These are phyloP conservation scores for Hanleya hanleyi DNA, from an alignment of 2,888 invertebrate species.

Conservation along the genomic window DNA sequence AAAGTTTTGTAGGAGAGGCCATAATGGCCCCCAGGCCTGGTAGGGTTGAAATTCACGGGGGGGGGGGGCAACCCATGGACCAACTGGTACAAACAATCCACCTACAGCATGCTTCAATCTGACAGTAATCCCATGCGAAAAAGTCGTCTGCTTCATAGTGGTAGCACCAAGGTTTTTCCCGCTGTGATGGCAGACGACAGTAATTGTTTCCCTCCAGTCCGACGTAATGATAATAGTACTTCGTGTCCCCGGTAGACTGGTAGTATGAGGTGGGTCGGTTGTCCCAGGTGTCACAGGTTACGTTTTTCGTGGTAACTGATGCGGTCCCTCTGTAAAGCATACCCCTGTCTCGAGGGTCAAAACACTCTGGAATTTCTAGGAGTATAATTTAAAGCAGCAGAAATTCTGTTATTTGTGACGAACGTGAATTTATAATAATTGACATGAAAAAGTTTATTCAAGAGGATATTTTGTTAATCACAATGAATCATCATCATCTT, in stretches of 20 bases:
- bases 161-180: slow-evolving; percentile 5
- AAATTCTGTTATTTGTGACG: too few relatives aligned
- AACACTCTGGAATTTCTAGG: neutral
- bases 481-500: too few relatives aligned
- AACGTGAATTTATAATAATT: too few relatives aligned
- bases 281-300: slow-evolving; percentile 7
- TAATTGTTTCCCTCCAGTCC: neutral
- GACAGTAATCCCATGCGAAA: neutral
- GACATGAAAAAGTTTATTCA: too few relatives aligned
- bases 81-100: too few relatives aligned
- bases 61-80: too few relatives aligned
- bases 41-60: too few relatives aligned
- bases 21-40: too few relatives aligned
- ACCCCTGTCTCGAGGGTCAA: neutral
- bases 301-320: neutral
- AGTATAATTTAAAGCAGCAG: too few relatives aligned
- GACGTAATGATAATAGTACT: neutral
- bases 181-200: neutral
- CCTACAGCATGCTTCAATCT: neutral
- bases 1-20: too few relatives aligned
- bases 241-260: neutral
- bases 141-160: neutral
- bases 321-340: neutral
- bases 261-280: neutral
- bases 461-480: too few relatives aligned